Base-by-base conservation (phyloP, 30 jellyfish, hydroid and myxozoan genomes). In the Aurelia sp. region DNA sequence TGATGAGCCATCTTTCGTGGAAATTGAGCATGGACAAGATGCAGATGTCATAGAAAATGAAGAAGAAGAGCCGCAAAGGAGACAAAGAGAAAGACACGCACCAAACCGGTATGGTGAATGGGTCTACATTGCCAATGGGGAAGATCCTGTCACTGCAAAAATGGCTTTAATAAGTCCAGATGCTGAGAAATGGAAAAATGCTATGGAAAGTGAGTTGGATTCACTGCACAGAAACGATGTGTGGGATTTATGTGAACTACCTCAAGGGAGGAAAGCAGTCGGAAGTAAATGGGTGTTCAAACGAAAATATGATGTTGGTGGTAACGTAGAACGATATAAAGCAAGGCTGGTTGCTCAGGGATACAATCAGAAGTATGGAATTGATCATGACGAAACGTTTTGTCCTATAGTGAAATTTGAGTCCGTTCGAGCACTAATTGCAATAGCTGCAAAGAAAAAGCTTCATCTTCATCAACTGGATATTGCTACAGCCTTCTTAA, bases 341-440 rank as follows among this genome's bases (percentile, higher is more conserved):
- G 94, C 94, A 48, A 13, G 94, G 4, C 67, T 85, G n/a, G 88
- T 85, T 6, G 82, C 89, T 5, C 90, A 84, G 59, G 93, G 93
- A 16, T 84, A 8, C 30, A 40, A 24, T 22, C 93, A 84, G 80
- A 70, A 13, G 66, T 3, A 72, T 27, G 93, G 93, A 16, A 22
- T 70, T 19, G 90, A 84, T 51, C 68, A 84, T 84, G 93, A 84
- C 44, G 92, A 83, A 64, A 48, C 69, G 24, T 67, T 65, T 44
- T 2, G 87, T 65, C 91, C 91, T 27, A 87, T 66, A 19, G 85
- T 67, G 11, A 20, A 67, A 19, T 68, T 65, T 5, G 86, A 67
- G 38, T 33, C 84, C 19, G 33, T 81, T 17, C 74, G 91, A n/a
- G 68, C 79, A n/a, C 64, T 81, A 60, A 20, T 81, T 52, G 88